These are phyloP conservation scores for Mastigias papua DNA, from an alignment of 30 jellyfish, hydroid and myxozoan genomes.

Conservation along the genomic window DNA sequence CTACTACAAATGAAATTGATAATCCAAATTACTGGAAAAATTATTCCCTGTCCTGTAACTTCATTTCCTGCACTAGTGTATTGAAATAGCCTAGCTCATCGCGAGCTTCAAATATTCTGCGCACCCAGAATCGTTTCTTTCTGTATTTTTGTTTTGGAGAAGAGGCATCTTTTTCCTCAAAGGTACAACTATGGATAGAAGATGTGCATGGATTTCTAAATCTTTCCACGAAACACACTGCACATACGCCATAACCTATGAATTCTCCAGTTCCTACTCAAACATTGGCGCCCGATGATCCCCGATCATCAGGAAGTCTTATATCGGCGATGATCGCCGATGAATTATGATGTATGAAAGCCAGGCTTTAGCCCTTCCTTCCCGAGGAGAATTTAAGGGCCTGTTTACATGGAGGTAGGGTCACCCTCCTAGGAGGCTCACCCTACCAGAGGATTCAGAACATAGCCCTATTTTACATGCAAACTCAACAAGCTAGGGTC, in stretches of 20 bases:
- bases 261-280: neutral
- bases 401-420: too few species aligned
- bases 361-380: too few species aligned
- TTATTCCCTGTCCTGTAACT: neutral
- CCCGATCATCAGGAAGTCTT: neutral
- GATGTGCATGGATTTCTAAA: slow-evolving; percentile 1
- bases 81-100: slow-evolving; percentile 7
- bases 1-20: neutral
- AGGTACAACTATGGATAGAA: neutral
- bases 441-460: too few species aligned
- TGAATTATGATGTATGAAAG: too few species aligned
- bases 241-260: neutral
- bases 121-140: neutral
- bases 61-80: slow-evolving; percentile 2
- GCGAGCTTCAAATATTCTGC: neutral
- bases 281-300: neutral
- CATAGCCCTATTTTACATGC: too few species aligned
- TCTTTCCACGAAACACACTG: neutral
- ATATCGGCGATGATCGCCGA: neutral
- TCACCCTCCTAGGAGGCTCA: too few species aligned
- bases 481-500: too few species aligned
- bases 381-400: too few species aligned
- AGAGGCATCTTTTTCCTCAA: slow-evolving; percentile 3
- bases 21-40: neutral
- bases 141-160: slow-evolving; percentile 1